Conservation (phyloP, 2,888 invertebrate genomes). For the Conistra vaccinii region DNA sequence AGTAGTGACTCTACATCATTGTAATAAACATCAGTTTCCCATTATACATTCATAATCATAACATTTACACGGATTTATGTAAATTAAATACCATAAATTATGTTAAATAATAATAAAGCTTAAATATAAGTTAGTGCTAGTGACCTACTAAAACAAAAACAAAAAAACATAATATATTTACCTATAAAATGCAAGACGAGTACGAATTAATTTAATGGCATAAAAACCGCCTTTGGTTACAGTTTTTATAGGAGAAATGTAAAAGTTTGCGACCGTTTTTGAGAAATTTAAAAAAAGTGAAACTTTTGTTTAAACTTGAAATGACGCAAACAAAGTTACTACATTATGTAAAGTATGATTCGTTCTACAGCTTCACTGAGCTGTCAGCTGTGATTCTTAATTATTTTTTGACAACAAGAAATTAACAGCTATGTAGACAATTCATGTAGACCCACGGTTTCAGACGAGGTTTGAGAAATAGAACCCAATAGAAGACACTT, state of each 20-base stretch:
- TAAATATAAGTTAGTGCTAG: background rate
- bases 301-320: slow-evolving; percentile 60
- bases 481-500: background rate
- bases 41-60: background rate
- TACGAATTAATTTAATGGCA: background rate
- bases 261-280: slow-evolving; percentile 37
- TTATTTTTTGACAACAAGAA: background rate
- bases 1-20: background rate
- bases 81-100: background rate
- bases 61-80: background rate
- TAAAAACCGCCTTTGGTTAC: background rate
- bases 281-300: slow-evolving; percentile 63
- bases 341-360: slow-evolving; percentile 30
- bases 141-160: background rate
- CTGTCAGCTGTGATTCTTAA: slow-evolving; percentile 11
- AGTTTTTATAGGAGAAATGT: slow-evolving; percentile 4
- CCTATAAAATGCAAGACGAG: background rate
- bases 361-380: slow-evolving; percentile 5
- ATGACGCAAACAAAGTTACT: slow-evolving; percentile 44
- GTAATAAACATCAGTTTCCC: background rate
- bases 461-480: background rate
- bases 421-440: background rate
- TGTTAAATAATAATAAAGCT: background rate
- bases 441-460: background rate
- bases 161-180: background rate